Evolutionary conservation across 92 coral and sea anemone genomes (phyloP), one percentile per base, ranked within the genome.

Genomic region (Phenganax marumi): DNA sequence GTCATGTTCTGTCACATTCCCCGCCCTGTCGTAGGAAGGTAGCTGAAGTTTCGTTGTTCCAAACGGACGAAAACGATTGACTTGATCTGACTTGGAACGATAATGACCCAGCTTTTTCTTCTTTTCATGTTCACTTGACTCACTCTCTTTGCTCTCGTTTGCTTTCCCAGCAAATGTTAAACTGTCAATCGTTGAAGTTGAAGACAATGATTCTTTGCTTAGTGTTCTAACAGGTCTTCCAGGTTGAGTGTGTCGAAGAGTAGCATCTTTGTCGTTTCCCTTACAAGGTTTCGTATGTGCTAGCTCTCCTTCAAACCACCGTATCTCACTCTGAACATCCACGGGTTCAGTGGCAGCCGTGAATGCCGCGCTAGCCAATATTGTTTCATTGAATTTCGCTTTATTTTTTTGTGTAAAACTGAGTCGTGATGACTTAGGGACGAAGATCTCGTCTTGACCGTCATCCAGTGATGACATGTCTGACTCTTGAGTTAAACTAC

Each of bases 61-160:
- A 68, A 81, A 81, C 14, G 75, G 77, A 9, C 77, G 76, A 52
- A 81, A 52, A 70, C 85, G 76, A 3, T 90, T 86, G 16, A 84
- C 75, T 64, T 93, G 96, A 85, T 95, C 98, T 24, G 98, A 95
- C 73, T 88, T 95, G 5, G 98, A 95, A 51, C 98, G 88, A 14
- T 68, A 83, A 69, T 95, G 98, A 39, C 98, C 98, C 64, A 89
- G 69, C 16, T 85, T 90, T 75, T 91, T 92, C 78, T 80, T 92
- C 39, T 58, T 47, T 70, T 88, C 85, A 74, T 84, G 80, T 52
- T 90, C 90, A 21, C 56, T 60, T 48, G 61, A 48, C 50, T 16
- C 71, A 10, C 53, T 50, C 19, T 77, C 64, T 24, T 58, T 58
- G 55, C 10, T 61, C 53, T 77, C 56, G 46, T 77, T 60, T 14